Conservation (phyloP, 2,113 vertebrate genomes). For the Gopherus flavomarginatus region DNA sequence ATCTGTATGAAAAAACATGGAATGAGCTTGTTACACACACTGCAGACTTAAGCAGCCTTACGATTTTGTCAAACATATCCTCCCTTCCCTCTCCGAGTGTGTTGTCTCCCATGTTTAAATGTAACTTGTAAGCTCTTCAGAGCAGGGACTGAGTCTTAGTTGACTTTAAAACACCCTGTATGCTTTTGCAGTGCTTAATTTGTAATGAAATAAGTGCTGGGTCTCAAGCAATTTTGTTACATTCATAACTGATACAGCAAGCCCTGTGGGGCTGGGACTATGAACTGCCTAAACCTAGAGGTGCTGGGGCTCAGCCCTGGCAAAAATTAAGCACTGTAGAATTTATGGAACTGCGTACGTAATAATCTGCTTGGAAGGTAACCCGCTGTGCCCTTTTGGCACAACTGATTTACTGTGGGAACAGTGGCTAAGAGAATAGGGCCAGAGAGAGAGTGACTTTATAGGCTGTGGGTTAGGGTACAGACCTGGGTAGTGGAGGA, state of each 20-base stretch:
- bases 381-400: not conserved
- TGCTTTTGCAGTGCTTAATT: too few species aligned
- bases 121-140: not conserved
- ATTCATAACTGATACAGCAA: too few species aligned
- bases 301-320: too few species aligned
- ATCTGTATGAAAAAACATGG: accelerated
- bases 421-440: not conserved
- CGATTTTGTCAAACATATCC: not conserved
- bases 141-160: accelerated
- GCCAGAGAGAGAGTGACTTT: not conserved
- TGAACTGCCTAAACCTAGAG: too few species aligned
- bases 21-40: not conserved
- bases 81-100: not conserved
- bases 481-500: too few species aligned
- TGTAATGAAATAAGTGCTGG: too few species aligned
- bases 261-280: too few species aligned
- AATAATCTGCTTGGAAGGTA: accelerated
- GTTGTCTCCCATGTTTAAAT: accelerated
- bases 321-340: too few species aligned
- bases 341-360: not conserved
- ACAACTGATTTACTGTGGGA: accelerated
- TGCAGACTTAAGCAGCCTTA: not conserved
- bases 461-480: not conserved
- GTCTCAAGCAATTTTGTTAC: too few species aligned
- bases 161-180: not conserved